Evolutionary conservation across 1,140 invertebrate genomes (phyloP), one percentile per base, ranked within the genome.

Genomic region (Asbolus verrucosus): DNA sequence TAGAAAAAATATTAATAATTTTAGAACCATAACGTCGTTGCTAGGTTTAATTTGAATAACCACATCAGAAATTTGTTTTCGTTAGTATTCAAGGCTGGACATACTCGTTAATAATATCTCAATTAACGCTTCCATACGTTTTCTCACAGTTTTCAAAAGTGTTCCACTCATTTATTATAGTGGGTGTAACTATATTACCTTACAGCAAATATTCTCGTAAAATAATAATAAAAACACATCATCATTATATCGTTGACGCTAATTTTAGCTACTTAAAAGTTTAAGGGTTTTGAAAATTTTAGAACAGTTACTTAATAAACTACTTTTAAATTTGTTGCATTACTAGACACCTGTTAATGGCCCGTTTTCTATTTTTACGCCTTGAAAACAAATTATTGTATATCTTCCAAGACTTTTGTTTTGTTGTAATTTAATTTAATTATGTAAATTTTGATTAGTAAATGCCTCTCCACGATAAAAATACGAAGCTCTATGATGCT

Each of bases 11-110:
- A 30, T 8, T 50, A 15, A 24, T 16, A 3, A 62, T 39, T 63
- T 63, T 63, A 63, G 61, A 63, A 38, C 61, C 33, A 15, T 36
- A 16, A 41, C 24, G 61, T 63, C 61, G 61, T 63, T 63, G 61
- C 11, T 50, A 19, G 15, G 21, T 50, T 15, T n/a, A n/a, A 36
- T 11, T 36, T 36, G 33, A 11, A 30, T 8, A 5, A 30, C 2
- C 33, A 2, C 18, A 19, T n/a, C 16, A 21, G 8, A 41, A 41
- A 41, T 41, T 41, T 50, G 15, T 18, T 19, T 50, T 50, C 43
- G 43, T 50, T 21, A 24, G 6, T 50, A 27, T 18, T 50, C 43
- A 50, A 50, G 43, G 43, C 43, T 50, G 43, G 18, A 50, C 43
- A 6, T 50, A 24, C 16, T 41, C 39, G 39, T 41, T 14, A 41